Conservation (phyloP, 2,113 vertebrate genomes). For the Scophthalmus maximus region DNA sequence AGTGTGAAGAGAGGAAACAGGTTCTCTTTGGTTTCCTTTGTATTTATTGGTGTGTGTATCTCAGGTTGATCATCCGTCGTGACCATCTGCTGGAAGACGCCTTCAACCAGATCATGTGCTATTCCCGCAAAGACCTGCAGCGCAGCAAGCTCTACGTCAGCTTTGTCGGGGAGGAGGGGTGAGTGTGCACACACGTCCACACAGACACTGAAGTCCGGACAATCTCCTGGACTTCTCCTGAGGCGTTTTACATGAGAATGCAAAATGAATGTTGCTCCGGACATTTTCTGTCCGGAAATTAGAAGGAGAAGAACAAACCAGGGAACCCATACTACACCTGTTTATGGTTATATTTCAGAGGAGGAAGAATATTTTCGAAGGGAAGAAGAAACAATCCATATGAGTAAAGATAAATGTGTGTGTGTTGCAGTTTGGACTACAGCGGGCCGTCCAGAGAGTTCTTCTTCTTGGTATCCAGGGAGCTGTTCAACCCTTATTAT, state of each 20-base stretch:
- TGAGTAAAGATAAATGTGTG: background rate
- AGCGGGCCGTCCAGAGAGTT: slow-evolving; percentile 93
- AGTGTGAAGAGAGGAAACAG: background rate
- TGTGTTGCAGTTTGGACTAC: slow-evolving; percentile 86
- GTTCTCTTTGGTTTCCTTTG: background rate
- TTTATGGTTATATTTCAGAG: background rate
- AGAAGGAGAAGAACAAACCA: no score
- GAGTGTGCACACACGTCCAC: slow-evolving; percentile 19
- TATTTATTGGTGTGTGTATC: slow-evolving; percentile 3
- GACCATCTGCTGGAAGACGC: slow-evolving; percentile 94
- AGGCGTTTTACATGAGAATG: no score
- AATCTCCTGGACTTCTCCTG: no score
- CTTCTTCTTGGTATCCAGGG: slow-evolving; percentile 94
- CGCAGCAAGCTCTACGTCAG: slow-evolving; percentile 94
- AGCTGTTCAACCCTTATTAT: slow-evolving; percentile 95
- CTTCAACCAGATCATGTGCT: slow-evolving; percentile 96
- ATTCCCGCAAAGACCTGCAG: slow-evolving; percentile 93
- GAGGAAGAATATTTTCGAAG: no score
- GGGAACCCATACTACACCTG: no score
- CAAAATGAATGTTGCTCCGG: no score
- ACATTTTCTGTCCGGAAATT: no score
- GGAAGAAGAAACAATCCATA: no score
- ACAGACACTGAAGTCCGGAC: no score
- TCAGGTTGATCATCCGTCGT: slow-evolving; percentile 91
- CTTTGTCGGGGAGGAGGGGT: slow-evolving; percentile 96